Percentiles rank a stretch among this genome's conserved stretches.
phyloP scores from a whole-genome alignment of 2,113 vertebrate genomes.

The Rhinopomastus cyanomelas region DNA sequence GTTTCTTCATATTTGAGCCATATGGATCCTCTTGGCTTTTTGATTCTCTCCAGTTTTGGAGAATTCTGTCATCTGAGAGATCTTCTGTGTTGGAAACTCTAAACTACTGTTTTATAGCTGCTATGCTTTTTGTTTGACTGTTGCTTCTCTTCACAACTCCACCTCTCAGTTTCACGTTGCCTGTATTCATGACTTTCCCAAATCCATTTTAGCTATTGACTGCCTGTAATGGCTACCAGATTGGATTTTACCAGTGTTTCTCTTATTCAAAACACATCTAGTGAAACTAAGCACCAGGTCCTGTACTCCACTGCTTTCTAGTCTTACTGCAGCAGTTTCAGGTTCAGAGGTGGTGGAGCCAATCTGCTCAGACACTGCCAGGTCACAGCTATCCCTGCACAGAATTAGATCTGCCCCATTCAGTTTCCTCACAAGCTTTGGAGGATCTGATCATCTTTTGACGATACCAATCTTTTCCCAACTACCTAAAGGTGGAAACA shows the following conservation, averaged over 20 bases:
- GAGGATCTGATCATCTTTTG: not conserved
- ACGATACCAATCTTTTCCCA: not conserved
- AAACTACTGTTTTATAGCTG: not conserved
- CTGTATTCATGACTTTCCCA: not conserved
- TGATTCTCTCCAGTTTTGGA: not conserved
- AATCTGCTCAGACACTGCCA: not conserved
- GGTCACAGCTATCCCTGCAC: not conserved
- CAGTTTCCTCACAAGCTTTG: not conserved
- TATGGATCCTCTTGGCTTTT: not conserved
- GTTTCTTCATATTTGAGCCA: not conserved
- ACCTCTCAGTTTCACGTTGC: not conserved
- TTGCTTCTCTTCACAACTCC: not conserved
- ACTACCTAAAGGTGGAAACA: not conserved
- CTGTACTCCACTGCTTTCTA: not conserved
- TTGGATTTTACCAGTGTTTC: not conserved
- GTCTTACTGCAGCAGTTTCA: not conserved
- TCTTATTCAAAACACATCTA: not conserved
- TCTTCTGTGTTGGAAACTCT: not conserved
- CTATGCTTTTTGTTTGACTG: not conserved
- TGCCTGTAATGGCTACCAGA: not conserved
- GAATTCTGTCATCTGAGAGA: not conserved
- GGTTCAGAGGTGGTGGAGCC: not conserved
- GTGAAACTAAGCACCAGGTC: not conserved
- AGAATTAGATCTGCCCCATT: not conserved
- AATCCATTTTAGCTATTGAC: not conserved